These are phyloP conservation scores for Pagrus major DNA, from an alignment of 2,113 vertebrate species.

Conservation along the genomic window DNA sequence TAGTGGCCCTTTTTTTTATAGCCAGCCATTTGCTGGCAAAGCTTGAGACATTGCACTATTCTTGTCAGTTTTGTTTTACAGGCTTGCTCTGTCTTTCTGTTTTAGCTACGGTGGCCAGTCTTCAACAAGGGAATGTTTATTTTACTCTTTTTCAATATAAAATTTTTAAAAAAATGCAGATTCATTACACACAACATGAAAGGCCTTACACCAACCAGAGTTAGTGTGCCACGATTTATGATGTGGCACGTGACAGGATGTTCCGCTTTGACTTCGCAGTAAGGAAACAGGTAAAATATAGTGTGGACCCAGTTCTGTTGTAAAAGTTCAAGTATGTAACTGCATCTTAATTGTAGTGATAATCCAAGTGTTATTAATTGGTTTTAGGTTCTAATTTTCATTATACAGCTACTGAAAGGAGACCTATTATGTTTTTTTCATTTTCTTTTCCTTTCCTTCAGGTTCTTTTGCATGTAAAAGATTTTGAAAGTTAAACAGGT, in stretches of 20 bases:
- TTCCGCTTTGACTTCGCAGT: conserved; percentile 12
- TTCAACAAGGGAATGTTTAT: conserved; percentile 40
- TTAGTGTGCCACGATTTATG: conserved; percentile 12
- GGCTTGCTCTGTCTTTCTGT: conserved; percentile 38
- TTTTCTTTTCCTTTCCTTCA: too few relatives aligned
- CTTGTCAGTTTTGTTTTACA: conserved; percentile 51
- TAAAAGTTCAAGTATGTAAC: conserved; percentile 10
- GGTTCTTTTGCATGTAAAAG: too few relatives aligned
- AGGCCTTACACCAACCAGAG: conserved; percentile 67
- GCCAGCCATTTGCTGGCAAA: conserved; percentile 63
- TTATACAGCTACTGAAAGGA: conserved; percentile 28
- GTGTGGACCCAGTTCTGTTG: conserved; percentile 2
- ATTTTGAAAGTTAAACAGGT: too few relatives aligned
- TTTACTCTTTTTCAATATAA: conserved; percentile 13
- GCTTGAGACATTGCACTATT: conserved; percentile 80
- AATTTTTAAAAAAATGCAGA: conserved; percentile 46
- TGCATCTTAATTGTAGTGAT: conserved; percentile 10
- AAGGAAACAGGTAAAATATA: conserved; percentile 5
- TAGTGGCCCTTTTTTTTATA: conserved; percentile 26
- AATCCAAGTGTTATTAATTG: conserved; percentile 18
- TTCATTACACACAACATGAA: conserved; percentile 42
- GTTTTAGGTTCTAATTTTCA: conserved; percentile 10
- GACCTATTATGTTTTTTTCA: too few relatives aligned
- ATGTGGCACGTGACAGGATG: background rate
- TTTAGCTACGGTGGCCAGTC: conserved; percentile 37